These are phyloP conservation scores for Lophotis ruficrista DNA, from an alignment of 2,113 vertebrate genomes.

Conservation along the genomic window DNA sequence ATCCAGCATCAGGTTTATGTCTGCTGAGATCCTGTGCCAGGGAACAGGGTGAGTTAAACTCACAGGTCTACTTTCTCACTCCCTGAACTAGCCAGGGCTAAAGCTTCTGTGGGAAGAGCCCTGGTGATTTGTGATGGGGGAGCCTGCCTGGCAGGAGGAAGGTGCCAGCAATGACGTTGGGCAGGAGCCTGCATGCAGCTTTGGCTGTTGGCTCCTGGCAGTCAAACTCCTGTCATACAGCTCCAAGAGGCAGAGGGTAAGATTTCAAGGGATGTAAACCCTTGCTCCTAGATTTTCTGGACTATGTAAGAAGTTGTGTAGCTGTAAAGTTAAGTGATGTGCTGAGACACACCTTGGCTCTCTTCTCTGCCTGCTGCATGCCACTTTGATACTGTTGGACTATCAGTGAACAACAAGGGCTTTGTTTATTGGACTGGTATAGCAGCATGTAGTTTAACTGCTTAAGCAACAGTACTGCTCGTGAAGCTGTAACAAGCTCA, in stretches of 20 bases:
- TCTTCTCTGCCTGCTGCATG: not conserved
- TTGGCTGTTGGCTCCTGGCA: not conserved
- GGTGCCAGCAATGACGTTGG: not conserved
- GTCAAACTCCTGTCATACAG: accelerated
- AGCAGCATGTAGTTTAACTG: not conserved
- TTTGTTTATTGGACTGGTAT: not conserved
- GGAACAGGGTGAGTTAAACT: not conserved
- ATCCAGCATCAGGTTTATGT: accelerated
- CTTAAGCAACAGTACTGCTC: not conserved
- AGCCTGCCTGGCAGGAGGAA: not conserved
- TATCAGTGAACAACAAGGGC: not conserved
- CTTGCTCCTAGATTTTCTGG: not conserved
- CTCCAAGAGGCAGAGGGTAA: not conserved
- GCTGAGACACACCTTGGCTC: not conserved
- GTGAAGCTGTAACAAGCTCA: not conserved
- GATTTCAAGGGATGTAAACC: not conserved
- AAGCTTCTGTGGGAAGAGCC: not conserved
- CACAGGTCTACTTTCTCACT: not conserved
- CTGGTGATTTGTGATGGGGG: accelerated
- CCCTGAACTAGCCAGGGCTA: not conserved
- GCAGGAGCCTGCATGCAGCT: not conserved
- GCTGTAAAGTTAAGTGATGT: not conserved
- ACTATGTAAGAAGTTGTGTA: not conserved
- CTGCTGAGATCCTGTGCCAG: not conserved
- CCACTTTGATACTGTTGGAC: not conserved